These are phyloP conservation scores for Iguana delicatissima DNA, from an alignment of 2,797 vertebrate genomes.

Conservation along the genomic window DNA sequence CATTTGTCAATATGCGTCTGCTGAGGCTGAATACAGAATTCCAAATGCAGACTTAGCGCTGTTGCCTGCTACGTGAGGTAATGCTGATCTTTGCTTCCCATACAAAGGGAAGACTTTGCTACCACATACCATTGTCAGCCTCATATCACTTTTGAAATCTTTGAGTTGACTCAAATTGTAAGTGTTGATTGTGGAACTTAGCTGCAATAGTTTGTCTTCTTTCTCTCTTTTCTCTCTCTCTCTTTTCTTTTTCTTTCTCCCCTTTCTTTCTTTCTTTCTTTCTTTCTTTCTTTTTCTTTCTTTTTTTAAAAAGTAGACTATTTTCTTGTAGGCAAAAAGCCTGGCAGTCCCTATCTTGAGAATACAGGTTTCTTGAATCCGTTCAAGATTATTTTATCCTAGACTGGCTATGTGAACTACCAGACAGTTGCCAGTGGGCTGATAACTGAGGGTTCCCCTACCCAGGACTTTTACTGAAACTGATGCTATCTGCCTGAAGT, in stretches of 20 bases:
- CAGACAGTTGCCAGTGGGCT: neutral
- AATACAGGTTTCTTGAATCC: neutral
- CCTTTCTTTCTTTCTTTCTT: too few relatives aligned
- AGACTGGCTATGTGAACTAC: neutral
- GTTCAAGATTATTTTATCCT: neutral
- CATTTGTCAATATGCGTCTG: conserved; percentile 48
- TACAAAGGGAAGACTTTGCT: neutral
- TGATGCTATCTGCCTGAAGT: neutral
- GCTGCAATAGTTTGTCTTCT: neutral
- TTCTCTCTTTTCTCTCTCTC: neutral
- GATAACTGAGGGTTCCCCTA: neutral
- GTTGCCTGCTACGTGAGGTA: neutral
- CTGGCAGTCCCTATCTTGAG: neutral
- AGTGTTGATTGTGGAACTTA: neutral
- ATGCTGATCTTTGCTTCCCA: neutral
- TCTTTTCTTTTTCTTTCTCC: neutral
- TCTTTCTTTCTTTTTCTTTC: too few relatives aligned
- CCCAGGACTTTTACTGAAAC: neutral
- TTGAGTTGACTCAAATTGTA: conserved; percentile 2
- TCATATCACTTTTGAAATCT: neutral
- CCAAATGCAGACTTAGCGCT: conserved; percentile 18
- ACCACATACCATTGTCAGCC: neutral
- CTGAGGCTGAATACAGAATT: conserved; percentile 34
- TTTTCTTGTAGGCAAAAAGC: neutral
- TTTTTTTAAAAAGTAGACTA: neutral